These are phyloP conservation scores for Cheilosia impressa DNA, from an alignment of 2,888 invertebrate species.

Conservation along the genomic window DNA sequence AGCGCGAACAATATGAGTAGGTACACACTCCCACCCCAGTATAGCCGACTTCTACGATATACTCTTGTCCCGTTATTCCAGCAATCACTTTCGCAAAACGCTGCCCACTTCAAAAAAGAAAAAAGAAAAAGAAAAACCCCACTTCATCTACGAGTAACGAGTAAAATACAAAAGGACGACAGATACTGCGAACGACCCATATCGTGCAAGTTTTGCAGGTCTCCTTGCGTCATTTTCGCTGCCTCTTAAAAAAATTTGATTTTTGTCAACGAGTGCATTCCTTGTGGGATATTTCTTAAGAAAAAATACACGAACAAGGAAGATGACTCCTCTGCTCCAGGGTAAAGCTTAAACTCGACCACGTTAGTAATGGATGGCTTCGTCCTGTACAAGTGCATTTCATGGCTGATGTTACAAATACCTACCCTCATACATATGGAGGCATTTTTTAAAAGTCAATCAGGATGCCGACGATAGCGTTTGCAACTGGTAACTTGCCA, in stretches of 20 bases:
- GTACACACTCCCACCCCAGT: conserved; percentile 4
- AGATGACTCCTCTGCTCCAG: conserved; percentile 6
- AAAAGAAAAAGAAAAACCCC: background rate
- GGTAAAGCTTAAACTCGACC: conserved; percentile 51
- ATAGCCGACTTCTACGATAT: background rate
- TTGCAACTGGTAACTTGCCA: conserved; percentile 66
- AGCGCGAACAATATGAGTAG: conserved; percentile 16
- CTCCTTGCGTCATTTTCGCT: background rate
- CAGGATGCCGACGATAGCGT: conserved; percentile 53
- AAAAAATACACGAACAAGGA: background rate
- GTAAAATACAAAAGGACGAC: conserved; percentile 33
- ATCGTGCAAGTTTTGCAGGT: conserved; percentile 26
- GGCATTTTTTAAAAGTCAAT: conserved; percentile 30
- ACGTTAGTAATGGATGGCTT: conserved; percentile 40
- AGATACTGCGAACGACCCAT: conserved; percentile 40
- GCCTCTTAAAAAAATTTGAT: background rate
- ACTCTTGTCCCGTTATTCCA: background rate
- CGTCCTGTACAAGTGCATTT: conserved; percentile 22
- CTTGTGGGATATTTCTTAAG: conserved; percentile 4
- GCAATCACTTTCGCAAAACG: conserved; percentile 15
- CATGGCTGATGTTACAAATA: background rate
- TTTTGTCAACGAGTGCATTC: conserved; percentile 29
- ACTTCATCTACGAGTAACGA: conserved; percentile 7
- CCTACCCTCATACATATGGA: no score
- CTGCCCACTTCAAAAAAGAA: background rate